Evolutionary conservation across 2,113 vertebrate genomes (phyloP), one percentile per base, ranked within the genome.

Genomic region (Narcine bancroftii): DNA sequence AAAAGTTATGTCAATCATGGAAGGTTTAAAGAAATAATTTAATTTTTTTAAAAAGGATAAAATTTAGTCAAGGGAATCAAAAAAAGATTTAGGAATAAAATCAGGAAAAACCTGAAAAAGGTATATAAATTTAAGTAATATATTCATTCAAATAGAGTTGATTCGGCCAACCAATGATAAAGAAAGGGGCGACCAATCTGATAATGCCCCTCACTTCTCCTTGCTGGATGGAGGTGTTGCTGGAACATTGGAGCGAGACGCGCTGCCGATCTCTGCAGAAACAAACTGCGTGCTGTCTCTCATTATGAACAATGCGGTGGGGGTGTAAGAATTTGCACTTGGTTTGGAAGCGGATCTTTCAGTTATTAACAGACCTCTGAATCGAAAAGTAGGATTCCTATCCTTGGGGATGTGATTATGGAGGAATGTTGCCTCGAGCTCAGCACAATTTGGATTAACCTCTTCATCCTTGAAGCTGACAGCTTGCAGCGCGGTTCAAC

Each of bases 381-480:
- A 60, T 60, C 81, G 13, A 2, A 87, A 56, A 60, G 33, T 36
- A 60, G 53, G n/a, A 87, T 60, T 87, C 53, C 36, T 53, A 87
- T 87, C 81, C 81, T 60, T 87, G 53, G 81, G 81, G 81, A 60
- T 87, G 19, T 63, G n/a, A 87, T 87, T 60, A 36, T 24, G 81
- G 81, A 87, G 50, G 81, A 87, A 87, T 21, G 53, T 53, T 60
- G 53, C 15, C 53, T 60, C 17, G 15, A 19, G 81, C 53, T 60
- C n/a, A 36, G 5, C 33, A 36, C 81, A 60, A 60, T 87, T 87
- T 36, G 53, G 53, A 60, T 63, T 87, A 87, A 87, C 81, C 33
- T 60, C 56, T 87, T 60, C 53, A 87, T 6, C 15, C 81, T 85
- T 60, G 33, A 85, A 36, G 81, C 6, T 60, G 81, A 15, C 50